phyloP scores from a whole-genome alignment of 2,113 vertebrate genomes.

The rat (Rattus norvegicus) region GRCr8 NC_086021.1:155337501-155338000 shows the following conservation, averaged over 20 bases:
- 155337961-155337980: conserved; percentile 79
- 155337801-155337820: neutral
- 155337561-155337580: neutral
- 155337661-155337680: neutral
- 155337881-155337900: conserved; percentile 32
- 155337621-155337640: neutral
- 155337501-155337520: neutral
- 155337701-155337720: neutral
- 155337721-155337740: neutral
- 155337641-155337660: neutral
- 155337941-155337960: conserved; percentile 76
- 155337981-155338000: conserved; percentile 65
- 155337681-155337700: neutral
- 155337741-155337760: neutral
- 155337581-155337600: neutral
- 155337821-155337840: neutral
- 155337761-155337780: neutral
- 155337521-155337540: neutral
- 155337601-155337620: neutral
- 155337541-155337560: neutral
- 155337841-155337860: accelerated
- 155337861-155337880: neutral
- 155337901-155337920: neutral
- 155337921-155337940: conserved; percentile 54
- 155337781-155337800: neutral